Conservation (phyloP, 23 tunicate genomes). For the Ciona savignyi region DNA sequence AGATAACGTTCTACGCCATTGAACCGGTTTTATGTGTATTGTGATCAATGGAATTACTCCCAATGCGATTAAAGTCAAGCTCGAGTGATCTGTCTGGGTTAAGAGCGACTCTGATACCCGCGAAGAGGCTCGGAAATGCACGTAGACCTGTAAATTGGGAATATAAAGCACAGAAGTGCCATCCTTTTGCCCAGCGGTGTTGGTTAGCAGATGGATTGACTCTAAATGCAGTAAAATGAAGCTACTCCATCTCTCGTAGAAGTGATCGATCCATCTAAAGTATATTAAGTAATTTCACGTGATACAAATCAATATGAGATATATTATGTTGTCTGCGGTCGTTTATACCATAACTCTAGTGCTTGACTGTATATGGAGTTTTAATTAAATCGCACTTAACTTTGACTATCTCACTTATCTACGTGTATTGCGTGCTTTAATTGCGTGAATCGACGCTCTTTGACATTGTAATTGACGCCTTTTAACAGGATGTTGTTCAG, state of each 20-base stretch:
- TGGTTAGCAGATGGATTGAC: not conserved
- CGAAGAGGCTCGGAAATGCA: not conserved
- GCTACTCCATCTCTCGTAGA: not conserved
- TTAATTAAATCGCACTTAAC: too few species aligned
- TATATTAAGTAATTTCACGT: not conserved
- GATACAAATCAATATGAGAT: too few species aligned
- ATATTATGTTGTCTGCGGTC: too few species aligned
- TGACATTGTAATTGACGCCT: too few species aligned
- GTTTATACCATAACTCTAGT: too few species aligned
- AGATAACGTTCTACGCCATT: too few species aligned
- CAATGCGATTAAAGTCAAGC: conserved; percentile 1
- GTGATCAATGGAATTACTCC: not conserved
- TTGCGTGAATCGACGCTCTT: too few species aligned
- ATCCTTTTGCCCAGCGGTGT: not conserved
- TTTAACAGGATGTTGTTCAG: too few species aligned
- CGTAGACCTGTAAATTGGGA: not conserved
- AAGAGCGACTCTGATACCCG: not conserved
- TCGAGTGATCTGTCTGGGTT: not conserved
- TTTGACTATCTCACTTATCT: too few species aligned
- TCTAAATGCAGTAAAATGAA: not conserved
- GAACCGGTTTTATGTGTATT: too few species aligned
- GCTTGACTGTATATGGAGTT: too few species aligned
- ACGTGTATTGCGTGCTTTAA: too few species aligned
- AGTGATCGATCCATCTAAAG: not conserved
- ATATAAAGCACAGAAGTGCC: not conserved